phyloP scores from a whole-genome alignment of 2,888 invertebrate species.

The Dendrolimus houi region DNA sequence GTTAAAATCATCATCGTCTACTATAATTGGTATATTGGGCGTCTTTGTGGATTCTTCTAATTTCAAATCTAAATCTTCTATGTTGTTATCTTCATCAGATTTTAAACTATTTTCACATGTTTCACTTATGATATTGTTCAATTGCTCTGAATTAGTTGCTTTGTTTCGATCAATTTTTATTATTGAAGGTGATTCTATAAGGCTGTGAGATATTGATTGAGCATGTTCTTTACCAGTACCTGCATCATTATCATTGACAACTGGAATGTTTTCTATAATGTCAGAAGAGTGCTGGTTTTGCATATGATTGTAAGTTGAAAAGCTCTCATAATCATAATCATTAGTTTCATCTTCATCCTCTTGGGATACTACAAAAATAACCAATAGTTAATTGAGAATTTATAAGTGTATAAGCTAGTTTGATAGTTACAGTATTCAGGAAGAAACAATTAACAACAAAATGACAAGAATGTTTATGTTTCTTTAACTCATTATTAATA shows the following conservation, averaged over 20 bases:
- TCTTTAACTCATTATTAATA: too few relatives aligned
- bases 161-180: neutral
- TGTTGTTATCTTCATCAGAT: constrained; percentile 35
- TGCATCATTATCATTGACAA: constrained; percentile 12
- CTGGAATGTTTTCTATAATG: constrained; percentile 12
- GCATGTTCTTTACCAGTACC: constrained; percentile 1
- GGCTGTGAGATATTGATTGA: neutral
- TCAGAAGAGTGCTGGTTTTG: constrained; percentile 18
- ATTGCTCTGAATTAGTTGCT: neutral
- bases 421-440: neutral
- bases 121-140: constrained; percentile 9
- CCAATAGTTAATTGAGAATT: neutral
- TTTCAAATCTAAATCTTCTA: constrained; percentile 55
- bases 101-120: constrained; percentile 23
- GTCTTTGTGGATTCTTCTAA: constrained; percentile 23
- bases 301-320: constrained; percentile 41
- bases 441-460: too few relatives aligned
- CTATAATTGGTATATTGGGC: constrained; percentile 21
- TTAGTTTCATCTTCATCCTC: constrained; percentile 56
- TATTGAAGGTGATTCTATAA: neutral
- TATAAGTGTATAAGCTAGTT: constrained; percentile 6
- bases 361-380: constrained; percentile 51
- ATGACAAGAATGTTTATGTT: too few relatives aligned
- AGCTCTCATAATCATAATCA: constrained; percentile 51
- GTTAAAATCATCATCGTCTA: constrained; percentile 17